phyloP scores from a whole-genome alignment of 2,113 vertebrate species.

The Tragelaphus strepsiceros region DNA sequence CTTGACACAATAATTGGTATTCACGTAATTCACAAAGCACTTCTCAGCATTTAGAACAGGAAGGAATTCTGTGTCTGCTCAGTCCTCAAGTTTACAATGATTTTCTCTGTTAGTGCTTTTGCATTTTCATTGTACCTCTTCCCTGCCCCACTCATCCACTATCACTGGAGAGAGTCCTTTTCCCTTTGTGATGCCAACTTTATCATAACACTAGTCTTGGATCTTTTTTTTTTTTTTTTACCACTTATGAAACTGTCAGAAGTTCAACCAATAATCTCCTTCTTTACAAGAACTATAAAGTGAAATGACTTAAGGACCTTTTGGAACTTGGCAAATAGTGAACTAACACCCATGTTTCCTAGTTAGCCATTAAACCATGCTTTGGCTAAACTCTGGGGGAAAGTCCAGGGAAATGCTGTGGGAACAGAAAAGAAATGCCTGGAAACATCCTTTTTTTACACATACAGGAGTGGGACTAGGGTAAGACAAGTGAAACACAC shows the following conservation, averaged over 20 bases:
- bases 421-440: neutral
- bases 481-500: neutral
- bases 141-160: accelerated
- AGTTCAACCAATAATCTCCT: neutral
- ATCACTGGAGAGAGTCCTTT: neutral
- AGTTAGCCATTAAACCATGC: neutral
- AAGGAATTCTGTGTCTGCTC: neutral
- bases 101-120: neutral
- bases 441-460: neutral
- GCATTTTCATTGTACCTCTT: neutral
- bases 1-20: neutral
- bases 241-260: neutral
- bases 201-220: neutral
- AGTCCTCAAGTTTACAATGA: neutral
- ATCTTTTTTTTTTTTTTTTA: neutral
- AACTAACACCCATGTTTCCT: neutral
- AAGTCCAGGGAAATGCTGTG: neutral
- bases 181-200: neutral
- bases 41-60: neutral
- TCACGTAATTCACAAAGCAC: too few relatives aligned
- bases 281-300: neutral
- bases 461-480: too few relatives aligned
- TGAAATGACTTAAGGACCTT: neutral
- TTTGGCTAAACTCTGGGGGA: neutral
- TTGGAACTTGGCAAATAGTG: neutral